Percentiles rank a stretch among this genome's conserved stretches.
Evolutionary conservation across 2,888 invertebrate genomes (phyloP).

Genomic region (Ctena decussata): DNA sequence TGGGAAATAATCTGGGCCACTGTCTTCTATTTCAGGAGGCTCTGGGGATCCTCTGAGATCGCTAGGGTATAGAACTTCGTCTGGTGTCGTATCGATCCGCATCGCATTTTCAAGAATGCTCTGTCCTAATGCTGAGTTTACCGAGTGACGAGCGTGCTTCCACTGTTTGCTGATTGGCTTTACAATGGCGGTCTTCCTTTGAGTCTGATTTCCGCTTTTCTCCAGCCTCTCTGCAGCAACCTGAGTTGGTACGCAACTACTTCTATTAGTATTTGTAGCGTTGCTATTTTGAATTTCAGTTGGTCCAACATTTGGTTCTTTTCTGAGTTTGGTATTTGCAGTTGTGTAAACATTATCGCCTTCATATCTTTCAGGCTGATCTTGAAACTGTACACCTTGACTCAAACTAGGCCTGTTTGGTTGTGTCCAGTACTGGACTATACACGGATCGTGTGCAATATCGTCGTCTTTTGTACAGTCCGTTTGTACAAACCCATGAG

Average conservation of each 20-base stretch:
- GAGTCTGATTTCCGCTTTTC: background rate
- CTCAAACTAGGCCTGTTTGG: background rate
- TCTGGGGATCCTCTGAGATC: slow-evolving; percentile 30
- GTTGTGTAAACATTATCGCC: background rate
- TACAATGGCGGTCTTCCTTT: slow-evolving; percentile 34
- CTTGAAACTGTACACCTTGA: too few species aligned
- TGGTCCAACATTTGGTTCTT: background rate
- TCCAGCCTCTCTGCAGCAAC: background rate
- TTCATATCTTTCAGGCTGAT: background rate
- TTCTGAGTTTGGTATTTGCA: background rate
- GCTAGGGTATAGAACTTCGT: slow-evolving; percentile 29
- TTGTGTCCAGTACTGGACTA: slow-evolving; percentile 2
- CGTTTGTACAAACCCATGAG: background rate
- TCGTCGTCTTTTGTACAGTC: background rate
- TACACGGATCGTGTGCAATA: background rate
- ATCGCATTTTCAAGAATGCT: slow-evolving; percentile 38
- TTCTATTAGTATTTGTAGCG: background rate
- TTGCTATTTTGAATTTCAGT: background rate
- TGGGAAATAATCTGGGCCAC: slow-evolving; percentile 42
- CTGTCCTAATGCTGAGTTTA: slow-evolving; percentile 48
- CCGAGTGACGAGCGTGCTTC: slow-evolving; percentile 2
- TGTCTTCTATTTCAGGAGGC: background rate
- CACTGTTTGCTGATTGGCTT: slow-evolving; percentile 19
- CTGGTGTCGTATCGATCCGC: background rate
- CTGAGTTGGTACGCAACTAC: background rate